Evolutionary conservation across 1,140 invertebrate species (phyloP).

Genomic region (Arctopsyche grandis): DNA sequence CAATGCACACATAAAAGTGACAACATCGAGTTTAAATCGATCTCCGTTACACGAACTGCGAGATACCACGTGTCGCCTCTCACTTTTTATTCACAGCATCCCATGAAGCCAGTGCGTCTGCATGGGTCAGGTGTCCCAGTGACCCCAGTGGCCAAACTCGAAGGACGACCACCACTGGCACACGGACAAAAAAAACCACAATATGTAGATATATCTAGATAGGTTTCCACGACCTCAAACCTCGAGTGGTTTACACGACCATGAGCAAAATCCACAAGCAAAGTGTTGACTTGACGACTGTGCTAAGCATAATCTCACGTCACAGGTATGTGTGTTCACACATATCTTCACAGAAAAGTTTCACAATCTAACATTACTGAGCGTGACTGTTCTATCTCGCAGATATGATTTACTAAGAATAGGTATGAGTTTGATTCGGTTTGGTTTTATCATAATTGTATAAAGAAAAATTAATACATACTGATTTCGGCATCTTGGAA

Average conservation of each 20-base stretch:
- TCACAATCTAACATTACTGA: too few species aligned
- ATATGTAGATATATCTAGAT: too few species aligned
- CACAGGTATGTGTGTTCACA: too few species aligned
- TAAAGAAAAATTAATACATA: constrained; percentile 19
- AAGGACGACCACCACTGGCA: not conserved
- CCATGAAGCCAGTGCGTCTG: not conserved
- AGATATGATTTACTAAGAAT: too few species aligned
- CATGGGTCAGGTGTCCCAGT: constrained; percentile 27
- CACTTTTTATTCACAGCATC: constrained; percentile 14
- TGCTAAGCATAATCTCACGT: too few species aligned
- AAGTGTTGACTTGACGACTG: not conserved
- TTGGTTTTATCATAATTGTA: not conserved
- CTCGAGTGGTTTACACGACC: constrained; percentile 6
- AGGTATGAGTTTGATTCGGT: too few species aligned
- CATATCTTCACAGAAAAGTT: too few species aligned
- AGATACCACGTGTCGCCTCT: constrained; percentile 15
- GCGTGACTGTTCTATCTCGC: too few species aligned
- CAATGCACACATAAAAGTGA: too few species aligned
- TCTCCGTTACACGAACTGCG: not conserved
- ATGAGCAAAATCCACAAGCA: not conserved
- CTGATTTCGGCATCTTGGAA: constrained; percentile 31
- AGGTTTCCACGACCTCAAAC: constrained; percentile 1
- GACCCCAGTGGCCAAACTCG: constrained; percentile 11
- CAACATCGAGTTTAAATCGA: not conserved
- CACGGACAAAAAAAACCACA: not conserved